Conservation (phyloP, 2,888 invertebrate genomes). For the Erebia epiphron region DNA sequence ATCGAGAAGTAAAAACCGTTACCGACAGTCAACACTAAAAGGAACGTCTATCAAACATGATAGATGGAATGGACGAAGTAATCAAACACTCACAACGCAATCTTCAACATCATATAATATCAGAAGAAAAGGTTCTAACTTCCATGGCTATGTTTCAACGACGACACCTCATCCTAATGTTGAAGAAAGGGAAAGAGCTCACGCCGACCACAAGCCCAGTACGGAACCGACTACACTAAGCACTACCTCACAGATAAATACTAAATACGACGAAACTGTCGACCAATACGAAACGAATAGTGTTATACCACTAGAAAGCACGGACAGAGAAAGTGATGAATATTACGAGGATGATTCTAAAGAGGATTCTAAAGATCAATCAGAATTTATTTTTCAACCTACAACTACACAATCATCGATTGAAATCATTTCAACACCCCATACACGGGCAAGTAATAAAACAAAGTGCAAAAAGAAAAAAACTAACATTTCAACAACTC, state of each 20-base stretch:
- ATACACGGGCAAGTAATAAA: conserved; percentile 60
- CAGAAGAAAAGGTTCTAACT: conserved; percentile 73
- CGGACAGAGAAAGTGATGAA: conserved; percentile 40
- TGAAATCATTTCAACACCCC: conserved; percentile 48
- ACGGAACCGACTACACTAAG: conserved; percentile 39
- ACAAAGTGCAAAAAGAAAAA: conserved; percentile 76
- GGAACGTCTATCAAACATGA: conserved; percentile 78
- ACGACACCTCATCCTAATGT: conserved; percentile 49
- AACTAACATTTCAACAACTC: conserved; percentile 50
- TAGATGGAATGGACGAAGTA: conserved; percentile 65
- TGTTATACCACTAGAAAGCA: conserved; percentile 39
- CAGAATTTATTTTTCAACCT: conserved; percentile 61
- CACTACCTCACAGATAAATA: conserved; percentile 29
- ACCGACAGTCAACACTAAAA: conserved; percentile 70
- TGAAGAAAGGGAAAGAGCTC: conserved; percentile 50
- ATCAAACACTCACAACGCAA: conserved; percentile 42
- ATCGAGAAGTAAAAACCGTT: conserved; percentile 65
- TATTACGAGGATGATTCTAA: conserved; percentile 36
- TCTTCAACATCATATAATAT: conserved; percentile 46
- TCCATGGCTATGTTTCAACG: conserved; percentile 63
- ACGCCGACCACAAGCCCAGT: conserved; percentile 47
- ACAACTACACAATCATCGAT: conserved; percentile 48
- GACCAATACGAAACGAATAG: conserved; percentile 48
- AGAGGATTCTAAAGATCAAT: conserved; percentile 57
- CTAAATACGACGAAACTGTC: conserved; percentile 45